phyloP scores from a whole-genome alignment of 2,797 vertebrate species.

The Acomys russatus region DNA sequence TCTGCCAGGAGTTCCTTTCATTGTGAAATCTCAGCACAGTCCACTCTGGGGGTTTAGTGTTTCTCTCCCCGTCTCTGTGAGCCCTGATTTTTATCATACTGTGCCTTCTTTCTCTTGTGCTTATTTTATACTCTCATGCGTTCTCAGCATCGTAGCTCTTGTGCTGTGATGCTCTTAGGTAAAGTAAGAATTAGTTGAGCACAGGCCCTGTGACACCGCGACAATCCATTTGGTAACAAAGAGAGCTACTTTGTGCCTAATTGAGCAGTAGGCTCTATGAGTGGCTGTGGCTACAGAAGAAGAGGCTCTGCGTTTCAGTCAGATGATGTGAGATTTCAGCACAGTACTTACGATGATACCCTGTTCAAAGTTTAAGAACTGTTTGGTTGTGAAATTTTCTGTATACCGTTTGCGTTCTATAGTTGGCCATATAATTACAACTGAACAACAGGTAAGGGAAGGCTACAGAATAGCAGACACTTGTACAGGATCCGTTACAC shows the following conservation, averaged over 20 bases:
- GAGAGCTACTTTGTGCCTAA: background rate
- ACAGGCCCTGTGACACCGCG: background rate
- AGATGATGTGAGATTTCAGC: background rate
- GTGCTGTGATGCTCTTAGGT: background rate
- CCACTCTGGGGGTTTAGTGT: background rate
- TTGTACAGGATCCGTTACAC: background rate
- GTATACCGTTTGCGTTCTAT: background rate
- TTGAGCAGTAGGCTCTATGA: background rate
- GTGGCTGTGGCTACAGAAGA: background rate
- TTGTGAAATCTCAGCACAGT: background rate
- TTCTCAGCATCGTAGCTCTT: background rate
- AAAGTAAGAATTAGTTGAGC: background rate
- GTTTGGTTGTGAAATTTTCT: background rate
- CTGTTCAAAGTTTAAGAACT: background rate
- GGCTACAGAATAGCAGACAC: background rate
- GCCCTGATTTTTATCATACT: background rate
- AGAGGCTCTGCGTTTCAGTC: background rate
- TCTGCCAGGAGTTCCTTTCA: background rate
- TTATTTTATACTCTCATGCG: background rate
- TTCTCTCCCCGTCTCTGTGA: background rate
- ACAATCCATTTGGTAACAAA: background rate
- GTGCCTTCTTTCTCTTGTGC: too few species aligned
- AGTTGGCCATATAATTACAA: background rate
- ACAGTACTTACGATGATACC: background rate
- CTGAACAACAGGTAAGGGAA: background rate